Evolutionary conservation across 1,140 invertebrate genomes (phyloP).

Genomic region (Lepidostoma basale): DNA sequence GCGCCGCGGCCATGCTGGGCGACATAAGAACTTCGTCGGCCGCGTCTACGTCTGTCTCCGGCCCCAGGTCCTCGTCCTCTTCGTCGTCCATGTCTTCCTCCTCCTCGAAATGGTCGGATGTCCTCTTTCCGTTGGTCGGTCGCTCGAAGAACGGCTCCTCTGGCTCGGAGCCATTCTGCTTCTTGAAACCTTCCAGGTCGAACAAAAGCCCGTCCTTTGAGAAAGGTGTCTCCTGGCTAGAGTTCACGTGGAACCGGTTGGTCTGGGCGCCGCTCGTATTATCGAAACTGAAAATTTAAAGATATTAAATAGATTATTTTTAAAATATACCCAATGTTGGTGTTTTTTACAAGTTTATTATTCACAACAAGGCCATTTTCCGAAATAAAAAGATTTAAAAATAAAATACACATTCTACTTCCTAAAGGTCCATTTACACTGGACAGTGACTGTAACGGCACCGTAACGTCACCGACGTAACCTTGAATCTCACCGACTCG

Average conservation of each 20-base stretch:
- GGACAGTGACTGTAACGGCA: too few relatives aligned
- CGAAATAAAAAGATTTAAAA: too few relatives aligned
- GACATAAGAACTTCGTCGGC: slow-evolving; percentile 57
- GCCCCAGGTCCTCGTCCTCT: slow-evolving; percentile 65
- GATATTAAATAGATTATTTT: too few relatives aligned
- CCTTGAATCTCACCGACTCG: too few relatives aligned
- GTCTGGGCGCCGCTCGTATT: slow-evolving; percentile 35
- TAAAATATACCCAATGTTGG: too few relatives aligned
- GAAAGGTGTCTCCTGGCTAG: slow-evolving; percentile 51
- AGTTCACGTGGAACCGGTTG: slow-evolving; percentile 51
- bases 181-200: slow-evolving; percentile 50
- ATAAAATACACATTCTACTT: too few relatives aligned
- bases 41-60: slow-evolving; percentile 67
- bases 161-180: slow-evolving; percentile 36
- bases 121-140: slow-evolving; percentile 53
- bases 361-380: too few relatives aligned
- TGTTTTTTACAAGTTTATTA: too few relatives aligned
- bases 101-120: slow-evolving; percentile 54
- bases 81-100: slow-evolving; percentile 62
- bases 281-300: slow-evolving; percentile 41
- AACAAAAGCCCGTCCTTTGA: slow-evolving; percentile 49
- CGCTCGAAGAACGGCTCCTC: slow-evolving; percentile 49
- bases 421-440: too few relatives aligned
- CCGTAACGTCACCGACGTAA: too few relatives aligned
- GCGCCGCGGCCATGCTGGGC: slow-evolving; percentile 45